Evolutionary conservation across 2,888 invertebrate genomes (phyloP).

Genomic region (Agrypnus murinus): DNA sequence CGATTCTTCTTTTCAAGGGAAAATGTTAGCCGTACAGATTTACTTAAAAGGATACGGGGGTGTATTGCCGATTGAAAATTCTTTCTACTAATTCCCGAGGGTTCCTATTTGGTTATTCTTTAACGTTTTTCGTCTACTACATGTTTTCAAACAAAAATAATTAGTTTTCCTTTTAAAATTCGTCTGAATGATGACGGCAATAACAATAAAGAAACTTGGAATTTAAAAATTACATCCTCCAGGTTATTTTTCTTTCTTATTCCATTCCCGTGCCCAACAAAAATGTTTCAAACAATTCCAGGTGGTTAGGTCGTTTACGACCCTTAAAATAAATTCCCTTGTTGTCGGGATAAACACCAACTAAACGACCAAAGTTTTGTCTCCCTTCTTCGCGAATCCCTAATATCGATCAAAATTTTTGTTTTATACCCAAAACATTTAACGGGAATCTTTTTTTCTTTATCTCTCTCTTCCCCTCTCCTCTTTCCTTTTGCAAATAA

Average conservation of each 20-base stretch:
- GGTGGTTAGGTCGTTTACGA: slow-evolving; percentile 20
- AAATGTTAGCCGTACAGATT: slow-evolving; percentile 27
- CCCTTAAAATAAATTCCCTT: slow-evolving; percentile 26
- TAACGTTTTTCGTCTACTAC: too few species aligned
- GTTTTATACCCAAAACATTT: too few species aligned
- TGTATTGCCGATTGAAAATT: not conserved
- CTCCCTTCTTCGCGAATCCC: not conserved
- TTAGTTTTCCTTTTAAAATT: too few species aligned
- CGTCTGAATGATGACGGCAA: too few species aligned
- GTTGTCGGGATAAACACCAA: slow-evolving; percentile 29
- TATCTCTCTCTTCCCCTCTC: too few species aligned
- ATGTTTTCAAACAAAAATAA: too few species aligned
- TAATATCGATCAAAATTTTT: too few species aligned
- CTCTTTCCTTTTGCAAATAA: too few species aligned
- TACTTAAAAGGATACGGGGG: slow-evolving; percentile 8
- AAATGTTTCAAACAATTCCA: slow-evolving; percentile 26
- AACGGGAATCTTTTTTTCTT: too few species aligned
- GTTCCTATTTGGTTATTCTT: too few species aligned
- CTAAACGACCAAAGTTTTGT: slow-evolving; percentile 22
- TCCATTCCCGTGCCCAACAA: not conserved
- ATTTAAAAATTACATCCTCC: too few species aligned
- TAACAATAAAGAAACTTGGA: too few species aligned
- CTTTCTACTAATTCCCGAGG: not conserved
- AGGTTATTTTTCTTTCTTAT: slow-evolving; percentile 9
- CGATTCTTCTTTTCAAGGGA: slow-evolving; percentile 6